Evolutionary conservation across 1,140 invertebrate genomes (phyloP).

Genomic region (Lepidurus couesii): DNA sequence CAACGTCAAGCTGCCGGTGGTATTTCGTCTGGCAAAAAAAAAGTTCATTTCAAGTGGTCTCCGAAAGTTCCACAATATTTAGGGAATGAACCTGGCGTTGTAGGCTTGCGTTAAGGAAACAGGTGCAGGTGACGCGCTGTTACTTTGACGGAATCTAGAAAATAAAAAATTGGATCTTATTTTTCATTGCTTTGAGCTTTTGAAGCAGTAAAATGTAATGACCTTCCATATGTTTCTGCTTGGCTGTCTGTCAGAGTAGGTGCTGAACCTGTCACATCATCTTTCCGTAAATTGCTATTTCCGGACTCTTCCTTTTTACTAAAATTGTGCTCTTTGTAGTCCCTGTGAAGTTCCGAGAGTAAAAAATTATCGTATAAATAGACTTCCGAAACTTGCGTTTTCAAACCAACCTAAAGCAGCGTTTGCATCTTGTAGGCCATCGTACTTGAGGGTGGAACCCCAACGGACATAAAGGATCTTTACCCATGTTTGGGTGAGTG

Average conservation of each 20-base stretch:
- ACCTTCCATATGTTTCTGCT: conserved; percentile 33
- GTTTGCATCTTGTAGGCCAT: conserved; percentile 85
- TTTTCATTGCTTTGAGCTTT: conserved; percentile 28
- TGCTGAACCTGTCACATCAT: conserved; percentile 67
- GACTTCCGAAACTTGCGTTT: conserved; percentile 25
- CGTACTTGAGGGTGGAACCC: conserved; percentile 90
- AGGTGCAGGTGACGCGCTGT: conserved; percentile 25
- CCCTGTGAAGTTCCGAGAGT: conserved; percentile 49
- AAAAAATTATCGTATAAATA: conserved; percentile 33
- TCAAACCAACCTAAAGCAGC: conserved; percentile 69
- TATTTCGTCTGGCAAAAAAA: conserved; percentile 2
- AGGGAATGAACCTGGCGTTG: conserved; percentile 6
- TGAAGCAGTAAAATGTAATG: conserved; percentile 33
- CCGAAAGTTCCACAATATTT: neutral
- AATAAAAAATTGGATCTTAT: conserved; percentile 10
- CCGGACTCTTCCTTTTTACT: conserved; percentile 49
- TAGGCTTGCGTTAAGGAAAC: neutral
- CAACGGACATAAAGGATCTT: conserved; percentile 76
- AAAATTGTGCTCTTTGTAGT: conserved; percentile 81
- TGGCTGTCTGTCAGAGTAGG: conserved; percentile 53
- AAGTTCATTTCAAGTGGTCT: neutral
- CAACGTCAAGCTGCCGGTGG: neutral
- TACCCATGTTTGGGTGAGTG: neutral
- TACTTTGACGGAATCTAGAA: conserved; percentile 14
- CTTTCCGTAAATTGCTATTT: conserved; percentile 43